phyloP scores from a whole-genome alignment of 2,113 vertebrate species.

The Scomber colias region DNA sequence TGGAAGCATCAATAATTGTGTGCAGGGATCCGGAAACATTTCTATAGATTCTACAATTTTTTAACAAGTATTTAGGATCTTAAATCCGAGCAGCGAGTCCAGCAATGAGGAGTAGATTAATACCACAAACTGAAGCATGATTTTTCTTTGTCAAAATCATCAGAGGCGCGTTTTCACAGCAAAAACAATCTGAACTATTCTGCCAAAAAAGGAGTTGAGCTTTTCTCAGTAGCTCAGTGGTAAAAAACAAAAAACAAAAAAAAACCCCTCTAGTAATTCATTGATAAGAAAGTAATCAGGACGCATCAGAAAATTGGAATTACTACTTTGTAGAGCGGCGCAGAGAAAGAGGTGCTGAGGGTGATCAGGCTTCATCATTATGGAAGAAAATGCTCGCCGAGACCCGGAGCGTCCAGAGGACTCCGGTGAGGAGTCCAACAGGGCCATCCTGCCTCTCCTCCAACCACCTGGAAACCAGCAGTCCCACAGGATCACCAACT shows the following conservation, averaged over 20 bases:
- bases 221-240: not conserved
- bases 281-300: not conserved
- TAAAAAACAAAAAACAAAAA: too few species aligned
- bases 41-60: not conserved
- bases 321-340: conserved; percentile 15
- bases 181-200: conserved; percentile 26
- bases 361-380: conserved; percentile 72
- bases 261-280: not conserved
- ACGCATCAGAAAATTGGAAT: conserved; percentile 45
- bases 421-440: conserved; percentile 85
- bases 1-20: conserved; percentile 38
- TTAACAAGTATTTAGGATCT: not conserved
- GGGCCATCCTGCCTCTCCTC: conserved; percentile 81
- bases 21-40: conserved; percentile 29
- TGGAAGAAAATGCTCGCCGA: conserved; percentile 89
- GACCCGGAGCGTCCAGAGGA: conserved; percentile 74
- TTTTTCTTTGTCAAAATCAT: conserved; percentile 75
- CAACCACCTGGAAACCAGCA: conserved; percentile 87
- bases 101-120: conserved; percentile 33
- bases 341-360: conserved; percentile 56
- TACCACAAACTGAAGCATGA: conserved; percentile 67
- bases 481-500: conserved; percentile 91
- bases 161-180: conserved; percentile 54
- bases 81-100: not conserved
- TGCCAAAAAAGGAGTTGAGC: not conserved